phyloP scores from a whole-genome alignment of 2,888 invertebrate species.

The Leucoma salicis region DNA sequence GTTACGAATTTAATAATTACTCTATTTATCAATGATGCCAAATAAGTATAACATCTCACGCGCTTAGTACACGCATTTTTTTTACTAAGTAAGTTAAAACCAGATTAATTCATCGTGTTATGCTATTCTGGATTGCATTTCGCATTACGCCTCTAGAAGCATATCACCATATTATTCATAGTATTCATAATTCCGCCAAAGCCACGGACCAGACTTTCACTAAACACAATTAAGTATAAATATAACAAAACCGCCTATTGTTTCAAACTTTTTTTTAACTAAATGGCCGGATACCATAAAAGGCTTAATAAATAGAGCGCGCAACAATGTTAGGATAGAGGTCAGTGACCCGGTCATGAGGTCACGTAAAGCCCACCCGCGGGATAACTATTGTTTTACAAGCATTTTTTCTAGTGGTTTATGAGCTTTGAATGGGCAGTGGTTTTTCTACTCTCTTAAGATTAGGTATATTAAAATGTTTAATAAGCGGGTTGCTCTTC shows the following conservation, averaged over 20 bases:
- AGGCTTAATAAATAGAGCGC: slow-evolving; percentile 54
- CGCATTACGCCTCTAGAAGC: too few relatives aligned
- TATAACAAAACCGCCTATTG: slow-evolving; percentile 41
- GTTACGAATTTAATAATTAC: too few relatives aligned
- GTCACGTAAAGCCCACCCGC: slow-evolving; percentile 47
- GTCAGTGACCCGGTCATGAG: slow-evolving; percentile 68
- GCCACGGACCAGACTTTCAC: slow-evolving; percentile 12
- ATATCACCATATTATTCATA: too few relatives aligned
- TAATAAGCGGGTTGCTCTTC: too few relatives aligned
- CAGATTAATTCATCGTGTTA: too few relatives aligned
- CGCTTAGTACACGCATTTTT: too few relatives aligned
- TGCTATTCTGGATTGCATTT: too few relatives aligned
- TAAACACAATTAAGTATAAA: slow-evolving; percentile 10
- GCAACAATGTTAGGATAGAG: slow-evolving; percentile 43
- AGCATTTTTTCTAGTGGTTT: slow-evolving; percentile 14
- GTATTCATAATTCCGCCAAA: not conserved
- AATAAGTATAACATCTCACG: too few relatives aligned
- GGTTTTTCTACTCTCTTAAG: not conserved
- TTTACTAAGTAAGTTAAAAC: too few relatives aligned
- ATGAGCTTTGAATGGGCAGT: slow-evolving; percentile 20
- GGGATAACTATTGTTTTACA: slow-evolving; percentile 26
- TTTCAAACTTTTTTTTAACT: slow-evolving; percentile 39
- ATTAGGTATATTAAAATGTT: too few relatives aligned
- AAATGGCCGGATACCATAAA: not conserved
- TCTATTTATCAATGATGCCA: too few relatives aligned